phyloP scores from a whole-genome alignment of 1,140 invertebrate genomes.

The Cotesia vestalis region DNA sequence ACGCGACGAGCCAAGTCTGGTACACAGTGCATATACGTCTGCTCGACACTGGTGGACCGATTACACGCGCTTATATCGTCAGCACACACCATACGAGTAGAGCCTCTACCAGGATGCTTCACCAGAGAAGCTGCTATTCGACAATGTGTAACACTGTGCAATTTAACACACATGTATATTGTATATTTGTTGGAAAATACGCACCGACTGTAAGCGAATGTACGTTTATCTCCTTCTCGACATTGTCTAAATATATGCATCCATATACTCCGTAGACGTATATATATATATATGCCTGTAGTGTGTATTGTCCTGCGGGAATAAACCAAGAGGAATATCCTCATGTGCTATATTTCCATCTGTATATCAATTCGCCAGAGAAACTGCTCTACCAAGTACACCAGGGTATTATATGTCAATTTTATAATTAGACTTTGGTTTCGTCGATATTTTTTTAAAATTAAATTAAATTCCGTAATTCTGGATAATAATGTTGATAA shows the following conservation, averaged over 20 bases:
- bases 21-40: slow-evolving; percentile 2
- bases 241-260: slow-evolving; percentile 1
- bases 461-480: no score
- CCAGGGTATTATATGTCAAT: no score
- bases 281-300: slow-evolving; percentile 6
- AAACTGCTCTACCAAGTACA: background rate
- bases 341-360: slow-evolving; percentile 9
- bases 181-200: slow-evolving; percentile 8
- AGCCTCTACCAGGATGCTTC: no score
- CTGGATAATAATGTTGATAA: no score
- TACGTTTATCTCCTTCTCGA: no score
- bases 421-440: no score
- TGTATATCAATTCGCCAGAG: background rate
- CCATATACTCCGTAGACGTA: background rate
- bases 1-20: slow-evolving; percentile 30
- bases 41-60: slow-evolving; percentile 29
- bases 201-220: background rate
- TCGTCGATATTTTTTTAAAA: no score
- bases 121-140: slow-evolving; percentile 13
- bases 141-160: slow-evolving; percentile 5
- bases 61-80: slow-evolving; percentile 38
- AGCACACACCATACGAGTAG: background rate
- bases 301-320: slow-evolving; percentile 2
- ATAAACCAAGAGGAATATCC: slow-evolving; percentile 22
- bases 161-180: slow-evolving; percentile 25